Evolutionary conservation across 1,140 invertebrate genomes (phyloP).

Genomic region (Micrasema minimum): DNA sequence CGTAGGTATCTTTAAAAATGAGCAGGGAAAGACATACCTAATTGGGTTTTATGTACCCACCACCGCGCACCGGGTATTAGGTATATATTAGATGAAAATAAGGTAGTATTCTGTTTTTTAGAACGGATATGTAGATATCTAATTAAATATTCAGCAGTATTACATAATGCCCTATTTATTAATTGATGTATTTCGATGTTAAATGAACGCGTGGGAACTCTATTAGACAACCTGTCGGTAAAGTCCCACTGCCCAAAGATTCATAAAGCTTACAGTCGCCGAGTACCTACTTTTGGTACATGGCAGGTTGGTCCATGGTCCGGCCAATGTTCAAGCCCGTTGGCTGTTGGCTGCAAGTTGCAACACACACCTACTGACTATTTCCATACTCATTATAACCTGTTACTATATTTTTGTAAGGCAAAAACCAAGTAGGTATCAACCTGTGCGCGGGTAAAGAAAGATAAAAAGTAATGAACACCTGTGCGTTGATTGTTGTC

Average conservation of each 20-base stretch:
- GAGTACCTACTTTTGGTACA: neutral
- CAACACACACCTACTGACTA: conserved; percentile 23
- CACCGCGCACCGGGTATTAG: too few species aligned
- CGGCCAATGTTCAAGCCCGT: too few species aligned
- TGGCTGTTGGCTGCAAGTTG: conserved; percentile 31
- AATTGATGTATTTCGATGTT: neutral
- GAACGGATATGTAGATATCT: too few species aligned
- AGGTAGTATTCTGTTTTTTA: too few species aligned
- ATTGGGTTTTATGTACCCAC: too few species aligned
- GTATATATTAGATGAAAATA: too few species aligned
- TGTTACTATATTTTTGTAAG: conserved; percentile 40
- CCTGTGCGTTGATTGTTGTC: conserved; percentile 30
- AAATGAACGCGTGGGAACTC: conserved; percentile 20
- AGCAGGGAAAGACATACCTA: too few species aligned
- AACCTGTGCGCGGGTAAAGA: conserved; percentile 5
- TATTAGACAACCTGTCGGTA: neutral
- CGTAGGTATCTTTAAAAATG: too few species aligned
- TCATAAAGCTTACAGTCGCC: conserved; percentile 21
- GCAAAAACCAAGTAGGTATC: conserved; percentile 32
- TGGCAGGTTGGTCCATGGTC: conserved; percentile 24
- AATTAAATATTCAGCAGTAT: too few species aligned
- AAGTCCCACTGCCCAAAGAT: conserved; percentile 13
- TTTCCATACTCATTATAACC: conserved; percentile 36
- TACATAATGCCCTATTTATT: too few species aligned
- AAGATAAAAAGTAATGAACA: conserved; percentile 46